Evolutionary conservation across 2,888 invertebrate genomes (phyloP), one percentile per base, ranked within the genome.

Genomic region (Melanchra persicariae): DNA sequence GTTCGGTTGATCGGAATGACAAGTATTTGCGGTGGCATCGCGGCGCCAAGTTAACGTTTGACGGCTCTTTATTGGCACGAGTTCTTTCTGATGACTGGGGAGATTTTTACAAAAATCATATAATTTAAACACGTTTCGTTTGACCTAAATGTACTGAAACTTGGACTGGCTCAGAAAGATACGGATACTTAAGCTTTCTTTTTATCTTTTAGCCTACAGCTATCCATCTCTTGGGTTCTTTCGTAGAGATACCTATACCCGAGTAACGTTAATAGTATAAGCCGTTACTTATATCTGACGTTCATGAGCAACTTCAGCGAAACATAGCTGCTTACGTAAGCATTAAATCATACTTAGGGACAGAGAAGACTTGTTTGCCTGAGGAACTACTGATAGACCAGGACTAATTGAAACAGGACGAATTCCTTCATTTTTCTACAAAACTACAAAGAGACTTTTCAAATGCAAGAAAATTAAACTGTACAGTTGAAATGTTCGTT

Each of bases 1-100:
- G 85, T 69, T 84, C 78, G 85, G 88, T 87, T 85, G 89, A 88
- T 86, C 85, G 80, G 89, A 88, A 89, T 91, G 87, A 91, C 87
- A 91, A 92, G 89, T 91, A 87, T 89, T 91, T 87, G 87, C 74
- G 80, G 80, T 83, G 64, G 70, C 81, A 79, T 69, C 74, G 67
- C 76, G 66, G 54, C 65, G 60, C 79, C 49, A 71, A 78, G 74
- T 67, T 67, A 79, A 72, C 72, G 51, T 81, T 80, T 73, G 55
- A 74, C 76, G 70, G 34, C 51, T 70, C 61, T 83, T 84, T 80
- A 82, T 84, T 81, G 86, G 81, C 81, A 73, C 61, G 37, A 64
- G 58, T 49, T 52, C 49, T 61, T 12, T 52, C 12, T 30, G 69
- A 71, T 74, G 60, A 57, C 37, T 55, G 9, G 55, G 37, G 43